phyloP scores from a whole-genome alignment of 2,888 invertebrate species.

The Ophion slaviceki region DNA sequence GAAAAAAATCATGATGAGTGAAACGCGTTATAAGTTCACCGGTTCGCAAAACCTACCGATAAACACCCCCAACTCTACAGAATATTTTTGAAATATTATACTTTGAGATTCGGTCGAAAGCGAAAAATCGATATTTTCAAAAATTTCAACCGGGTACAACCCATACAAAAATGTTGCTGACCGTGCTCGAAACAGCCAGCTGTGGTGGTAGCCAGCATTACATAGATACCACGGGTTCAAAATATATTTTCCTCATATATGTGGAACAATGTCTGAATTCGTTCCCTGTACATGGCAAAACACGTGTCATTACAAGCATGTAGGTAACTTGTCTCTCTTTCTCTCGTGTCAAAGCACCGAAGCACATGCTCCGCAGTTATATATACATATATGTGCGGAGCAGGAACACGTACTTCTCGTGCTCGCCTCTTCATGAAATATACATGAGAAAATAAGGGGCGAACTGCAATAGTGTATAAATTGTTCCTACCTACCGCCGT shows the following conservation, averaged over 20 bases:
- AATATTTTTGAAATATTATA: no score
- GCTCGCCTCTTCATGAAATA: slow-evolving; percentile 71
- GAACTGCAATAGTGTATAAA: slow-evolving; percentile 50
- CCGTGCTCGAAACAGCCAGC: no score
- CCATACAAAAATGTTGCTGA: no score
- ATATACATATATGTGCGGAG: slow-evolving; percentile 54
- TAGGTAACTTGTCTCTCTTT: slow-evolving; percentile 55
- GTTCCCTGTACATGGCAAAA: slow-evolving; percentile 45
- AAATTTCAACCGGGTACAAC: no score
- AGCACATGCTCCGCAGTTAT: slow-evolving; percentile 63
- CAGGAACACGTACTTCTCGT: slow-evolving; percentile 61
- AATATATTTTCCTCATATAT: not conserved
- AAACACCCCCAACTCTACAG: no score
- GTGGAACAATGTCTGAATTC: slow-evolving; percentile 27
- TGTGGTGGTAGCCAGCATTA: no score
- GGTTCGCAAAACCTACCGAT: no score
- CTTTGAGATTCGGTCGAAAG: no score
- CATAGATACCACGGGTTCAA: no score
- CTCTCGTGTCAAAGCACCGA: slow-evolving; percentile 47
- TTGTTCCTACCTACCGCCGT: slow-evolving; percentile 38
- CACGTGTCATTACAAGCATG: slow-evolving; percentile 47
- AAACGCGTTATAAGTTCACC: no score
- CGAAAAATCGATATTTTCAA: no score
- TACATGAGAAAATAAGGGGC: slow-evolving; percentile 69
- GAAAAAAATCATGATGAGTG: no score